Percentiles rank a stretch among this genome's conserved stretches.
These are phyloP conservation scores for Callitettix versicolor DNA, from an alignment of 1,140 invertebrate species.

Conservation along the genomic window DNA sequence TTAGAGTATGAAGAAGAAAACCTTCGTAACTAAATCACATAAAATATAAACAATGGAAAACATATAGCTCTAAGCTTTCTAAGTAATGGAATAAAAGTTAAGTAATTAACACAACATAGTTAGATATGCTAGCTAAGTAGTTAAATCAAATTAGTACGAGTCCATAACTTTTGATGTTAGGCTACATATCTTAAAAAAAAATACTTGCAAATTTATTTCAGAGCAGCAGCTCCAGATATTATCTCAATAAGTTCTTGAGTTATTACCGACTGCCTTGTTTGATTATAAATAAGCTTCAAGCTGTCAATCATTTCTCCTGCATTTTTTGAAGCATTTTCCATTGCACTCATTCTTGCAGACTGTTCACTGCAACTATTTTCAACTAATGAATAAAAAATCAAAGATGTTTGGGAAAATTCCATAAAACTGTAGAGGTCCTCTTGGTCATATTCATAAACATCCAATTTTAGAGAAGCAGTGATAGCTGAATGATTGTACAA, in stretches of 20 bases:
- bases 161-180: too few species aligned
- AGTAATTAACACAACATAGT: too few species aligned
- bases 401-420: constrained; percentile 50
- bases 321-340: constrained; percentile 64
- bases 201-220: constrained; percentile 5
- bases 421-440: constrained; percentile 49
- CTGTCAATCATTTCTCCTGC: constrained; percentile 60
- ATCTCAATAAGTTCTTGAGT: constrained; percentile 65
- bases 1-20: too few species aligned
- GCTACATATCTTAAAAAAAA: too few species aligned
- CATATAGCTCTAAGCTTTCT: too few species aligned
- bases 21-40: too few species aligned
- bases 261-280: constrained; percentile 60
- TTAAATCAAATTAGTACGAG: too few species aligned
- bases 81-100: too few species aligned
- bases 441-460: constrained; percentile 41
- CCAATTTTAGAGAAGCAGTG: constrained; percentile 33
- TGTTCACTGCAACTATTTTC: constrained; percentile 57
- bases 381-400: constrained; percentile 54
- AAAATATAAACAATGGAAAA: too few species aligned
- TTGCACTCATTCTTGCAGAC: constrained; percentile 58
- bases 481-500: constrained; percentile 39
- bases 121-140: too few species aligned
- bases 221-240: constrained; percentile 50
- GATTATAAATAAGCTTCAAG: constrained; percentile 52